Evolutionary conservation across 2,797 vertebrate genomes (phyloP).

Genomic region (Holocentrus rufus): DNA sequence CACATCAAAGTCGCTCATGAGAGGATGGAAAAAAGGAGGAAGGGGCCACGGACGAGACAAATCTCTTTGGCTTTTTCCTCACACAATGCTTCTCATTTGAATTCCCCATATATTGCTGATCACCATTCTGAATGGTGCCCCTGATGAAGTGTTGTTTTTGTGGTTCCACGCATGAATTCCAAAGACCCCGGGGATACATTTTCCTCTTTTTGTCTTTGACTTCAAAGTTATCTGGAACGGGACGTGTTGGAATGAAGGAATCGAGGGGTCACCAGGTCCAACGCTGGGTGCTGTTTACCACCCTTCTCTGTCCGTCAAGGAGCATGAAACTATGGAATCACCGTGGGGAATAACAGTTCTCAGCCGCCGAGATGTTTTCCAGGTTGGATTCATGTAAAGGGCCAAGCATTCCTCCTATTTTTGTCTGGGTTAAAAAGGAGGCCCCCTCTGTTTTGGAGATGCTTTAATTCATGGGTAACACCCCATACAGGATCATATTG

Average conservation of each 20-base stretch:
- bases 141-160: conserved; percentile 83
- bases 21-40: conserved; percentile 69
- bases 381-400: conserved; percentile 39
- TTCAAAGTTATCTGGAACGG: conserved; percentile 77
- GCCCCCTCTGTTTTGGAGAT: conserved; percentile 53
- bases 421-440: conserved; percentile 26
- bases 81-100: conserved; percentile 80
- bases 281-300: conserved; percentile 72
- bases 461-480: conserved; percentile 45
- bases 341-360: conserved; percentile 53
- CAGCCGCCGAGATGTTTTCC: conserved; percentile 50
- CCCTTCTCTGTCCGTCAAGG: conserved; percentile 56
- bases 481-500: conserved; percentile 51
- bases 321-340: conserved; percentile 61
- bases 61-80: conserved; percentile 75
- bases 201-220: conserved; percentile 80
- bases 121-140: conserved; percentile 74
- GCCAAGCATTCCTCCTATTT: conserved; percentile 46
- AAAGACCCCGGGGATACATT: conserved; percentile 78
- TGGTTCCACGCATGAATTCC: conserved; percentile 75
- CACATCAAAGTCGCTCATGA: conserved; percentile 81
- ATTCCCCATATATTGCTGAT: conserved; percentile 80
- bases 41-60: conserved; percentile 76
- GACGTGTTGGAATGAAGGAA: conserved; percentile 73
- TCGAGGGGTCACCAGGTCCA: conserved; percentile 71